Evolutionary conservation across 2,113 vertebrate genomes (phyloP).

Genomic region (Phainopepla nitens): DNA sequence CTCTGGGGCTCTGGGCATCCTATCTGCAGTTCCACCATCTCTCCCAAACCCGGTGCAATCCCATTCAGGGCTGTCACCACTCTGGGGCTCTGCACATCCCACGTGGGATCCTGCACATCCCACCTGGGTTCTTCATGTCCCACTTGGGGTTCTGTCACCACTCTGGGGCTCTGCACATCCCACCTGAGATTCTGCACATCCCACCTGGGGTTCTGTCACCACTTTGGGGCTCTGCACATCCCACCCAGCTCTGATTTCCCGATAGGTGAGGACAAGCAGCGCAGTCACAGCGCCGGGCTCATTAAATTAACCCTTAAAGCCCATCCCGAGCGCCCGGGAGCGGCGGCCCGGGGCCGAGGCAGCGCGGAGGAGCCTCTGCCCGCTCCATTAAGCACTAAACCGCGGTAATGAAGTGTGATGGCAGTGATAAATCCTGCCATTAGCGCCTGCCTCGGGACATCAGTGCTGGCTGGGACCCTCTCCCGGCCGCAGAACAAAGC

Average conservation of each 20-base stretch:
- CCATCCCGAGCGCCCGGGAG: rapidly evolving
- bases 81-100: neutral
- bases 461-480: neutral
- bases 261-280: neutral
- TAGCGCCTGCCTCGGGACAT: neutral
- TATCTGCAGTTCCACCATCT: too few relatives aligned
- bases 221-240: neutral
- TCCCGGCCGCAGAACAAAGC: neutral
- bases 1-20: neutral
- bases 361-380: neutral
- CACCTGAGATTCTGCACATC: neutral
- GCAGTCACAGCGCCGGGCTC: neutral
- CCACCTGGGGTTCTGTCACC: neutral
- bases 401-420: neutral
- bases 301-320: neutral
- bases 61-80: too few relatives aligned
- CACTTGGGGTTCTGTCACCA: neutral
- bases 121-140: too few relatives aligned
- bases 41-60: too few relatives aligned
- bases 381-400: neutral
- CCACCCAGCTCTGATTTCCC: neutral
- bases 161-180: neutral
- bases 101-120: too few relatives aligned
- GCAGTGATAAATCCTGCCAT: slow-evolving; percentile 2
- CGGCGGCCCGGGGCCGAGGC: neutral